A percentile compares a stretch with the other conserved stretches of the same genome.
Conservation (phyloP, 2,888 invertebrate genomes). For the Nebria brevicollis region DNA sequence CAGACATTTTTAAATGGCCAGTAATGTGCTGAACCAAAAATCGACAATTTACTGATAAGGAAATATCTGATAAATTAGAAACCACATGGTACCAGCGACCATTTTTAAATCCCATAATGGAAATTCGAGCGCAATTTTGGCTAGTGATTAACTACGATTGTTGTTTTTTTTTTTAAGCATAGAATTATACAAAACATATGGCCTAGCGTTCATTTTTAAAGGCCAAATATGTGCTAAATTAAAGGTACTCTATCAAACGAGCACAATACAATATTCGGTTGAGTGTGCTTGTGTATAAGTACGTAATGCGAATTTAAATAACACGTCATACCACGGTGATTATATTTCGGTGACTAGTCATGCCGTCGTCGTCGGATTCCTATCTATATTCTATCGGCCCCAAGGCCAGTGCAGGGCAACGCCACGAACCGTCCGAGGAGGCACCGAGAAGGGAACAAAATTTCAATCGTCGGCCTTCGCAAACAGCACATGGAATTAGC, state of each 20-base stretch:
- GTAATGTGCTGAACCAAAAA: background rate
- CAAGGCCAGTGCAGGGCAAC: constrained; percentile 52
- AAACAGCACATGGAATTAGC: constrained; percentile 34
- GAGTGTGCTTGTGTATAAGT: background rate
- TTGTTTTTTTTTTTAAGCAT: background rate
- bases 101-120: background rate
- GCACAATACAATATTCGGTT: background rate
- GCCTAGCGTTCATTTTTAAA: background rate
- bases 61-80: background rate
- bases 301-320: constrained; percentile 1
- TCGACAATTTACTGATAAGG: background rate
- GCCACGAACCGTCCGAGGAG: constrained; percentile 50
- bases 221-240: background rate
- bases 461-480: constrained; percentile 39
- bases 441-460: constrained; percentile 49
- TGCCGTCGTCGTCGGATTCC: constrained; percentile 18
- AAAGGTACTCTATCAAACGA: background rate
- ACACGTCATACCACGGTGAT: background rate
- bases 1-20: background rate
- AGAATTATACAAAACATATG: background rate
- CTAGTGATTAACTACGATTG: background rate
- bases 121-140: too few species aligned
- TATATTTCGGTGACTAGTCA: constrained; percentile 16
- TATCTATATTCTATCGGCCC: constrained; percentile 43
- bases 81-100: background rate